Percentiles rank a stretch among this genome's conserved stretches.
Evolutionary conservation across 2,888 invertebrate genomes (phyloP).

Genomic region (Ophion obscuratus): DNA sequence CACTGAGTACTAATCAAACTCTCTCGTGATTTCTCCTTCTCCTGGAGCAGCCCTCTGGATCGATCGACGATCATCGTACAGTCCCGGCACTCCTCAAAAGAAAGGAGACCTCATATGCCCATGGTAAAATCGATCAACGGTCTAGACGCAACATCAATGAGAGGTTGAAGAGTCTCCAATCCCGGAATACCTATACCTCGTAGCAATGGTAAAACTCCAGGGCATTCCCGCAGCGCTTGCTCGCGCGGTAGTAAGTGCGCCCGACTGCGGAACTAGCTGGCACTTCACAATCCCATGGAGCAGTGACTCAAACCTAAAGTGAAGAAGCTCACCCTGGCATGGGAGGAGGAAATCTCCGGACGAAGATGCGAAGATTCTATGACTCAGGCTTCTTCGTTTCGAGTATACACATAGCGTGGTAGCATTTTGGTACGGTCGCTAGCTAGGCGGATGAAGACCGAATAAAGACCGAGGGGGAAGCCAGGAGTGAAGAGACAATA

Average conservation of each 20-base stretch:
- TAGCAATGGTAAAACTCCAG: constrained; percentile 22
- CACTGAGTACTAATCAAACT: neutral
- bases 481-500: constrained; percentile 75
- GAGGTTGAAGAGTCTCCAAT: constrained; percentile 8
- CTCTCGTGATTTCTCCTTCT: too few relatives aligned
- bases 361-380: constrained; percentile 62
- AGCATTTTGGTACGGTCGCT: constrained; percentile 51
- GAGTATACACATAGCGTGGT: constrained; percentile 41
- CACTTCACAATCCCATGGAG: constrained; percentile 60
- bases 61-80: neutral
- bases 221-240: neutral
- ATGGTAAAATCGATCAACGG: neutral
- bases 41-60: neutral
- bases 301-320: constrained; percentile 47
- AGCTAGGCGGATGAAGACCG: constrained; percentile 71
- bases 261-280: constrained; percentile 25
- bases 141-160: constrained; percentile 27
- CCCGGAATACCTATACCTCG: constrained; percentile 13
- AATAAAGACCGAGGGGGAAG: constrained; percentile 49
- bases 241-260: neutral
- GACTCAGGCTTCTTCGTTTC: constrained; percentile 51
- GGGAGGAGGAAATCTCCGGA: constrained; percentile 55
- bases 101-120: neutral
- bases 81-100: neutral
- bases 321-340: constrained; percentile 35